Conservation (phyloP, 2,113 vertebrate species). For the Pollachius pollachius region DNA sequence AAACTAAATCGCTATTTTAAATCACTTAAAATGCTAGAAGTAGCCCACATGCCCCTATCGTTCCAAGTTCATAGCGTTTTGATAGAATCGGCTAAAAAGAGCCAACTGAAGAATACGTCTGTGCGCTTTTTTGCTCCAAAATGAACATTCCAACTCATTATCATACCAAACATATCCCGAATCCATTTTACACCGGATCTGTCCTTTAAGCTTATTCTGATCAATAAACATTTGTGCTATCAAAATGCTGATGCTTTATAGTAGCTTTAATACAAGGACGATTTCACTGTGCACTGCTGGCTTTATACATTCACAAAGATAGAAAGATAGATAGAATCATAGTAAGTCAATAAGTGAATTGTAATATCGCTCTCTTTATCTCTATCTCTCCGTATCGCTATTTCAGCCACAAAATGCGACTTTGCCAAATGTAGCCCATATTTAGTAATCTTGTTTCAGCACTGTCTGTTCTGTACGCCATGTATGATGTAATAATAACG, state of each 20-base stretch:
- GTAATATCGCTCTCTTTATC: no score
- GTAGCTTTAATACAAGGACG: slow-evolving; percentile 24
- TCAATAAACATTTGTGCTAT: slow-evolving; percentile 7
- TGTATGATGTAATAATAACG: slow-evolving; percentile 22
- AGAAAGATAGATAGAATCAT: slow-evolving; percentile 3
- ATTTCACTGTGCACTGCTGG: slow-evolving; percentile 35
- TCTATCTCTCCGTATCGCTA: no score
- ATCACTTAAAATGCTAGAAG: no score
- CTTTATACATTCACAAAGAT: neutral
- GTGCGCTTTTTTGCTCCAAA: neutral
- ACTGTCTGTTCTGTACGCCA: slow-evolving; percentile 13
- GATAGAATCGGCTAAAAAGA: no score
- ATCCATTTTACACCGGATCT: no score
- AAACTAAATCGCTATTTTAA: no score
- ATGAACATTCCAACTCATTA: no score
- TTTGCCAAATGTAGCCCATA: slow-evolving; percentile 23
- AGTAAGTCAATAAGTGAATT: neutral
- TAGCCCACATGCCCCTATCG: no score
- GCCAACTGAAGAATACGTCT: no score
- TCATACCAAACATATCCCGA: no score
- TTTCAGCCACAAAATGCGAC: neutral
- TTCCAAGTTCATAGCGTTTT: no score
- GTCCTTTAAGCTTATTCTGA: neutral
- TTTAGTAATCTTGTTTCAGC: slow-evolving; percentile 17
- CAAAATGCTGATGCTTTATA: slow-evolving; percentile 5